A percentile compares a stretch with the other conserved stretches of the same genome.
These are phyloP conservation scores for Colossoma macropomum DNA, from an alignment of 2,113 vertebrate species.

Conservation along the genomic window DNA sequence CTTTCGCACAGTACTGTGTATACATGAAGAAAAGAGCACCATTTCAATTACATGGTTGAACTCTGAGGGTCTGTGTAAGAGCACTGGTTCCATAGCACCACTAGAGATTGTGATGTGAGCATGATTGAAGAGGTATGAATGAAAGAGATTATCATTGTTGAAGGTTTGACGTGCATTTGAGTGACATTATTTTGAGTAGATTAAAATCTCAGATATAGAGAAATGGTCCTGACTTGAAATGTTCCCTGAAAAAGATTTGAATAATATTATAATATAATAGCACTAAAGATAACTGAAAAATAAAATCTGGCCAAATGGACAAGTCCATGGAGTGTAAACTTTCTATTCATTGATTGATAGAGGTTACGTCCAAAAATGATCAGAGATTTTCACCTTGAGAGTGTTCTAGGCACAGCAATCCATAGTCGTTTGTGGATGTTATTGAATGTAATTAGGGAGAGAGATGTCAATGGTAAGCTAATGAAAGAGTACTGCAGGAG, in stretches of 20 bases:
- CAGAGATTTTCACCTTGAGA: not conserved
- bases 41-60: slow-evolving; percentile 10
- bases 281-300: not conserved
- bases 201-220: too few relatives aligned
- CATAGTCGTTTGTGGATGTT: slow-evolving; percentile 5
- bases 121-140: not conserved
- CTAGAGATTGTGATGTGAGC: too few relatives aligned
- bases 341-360: not conserved
- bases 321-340: not conserved
- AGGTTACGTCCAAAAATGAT: not conserved
- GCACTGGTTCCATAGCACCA: too few relatives aligned
- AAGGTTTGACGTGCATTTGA: not conserved
- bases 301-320: not conserved
- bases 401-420: not conserved
- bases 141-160: not conserved
- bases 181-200: too few relatives aligned
- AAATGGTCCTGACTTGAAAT: not conserved
- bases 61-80: not conserved
- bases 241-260: not conserved
- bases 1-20: too few relatives aligned
- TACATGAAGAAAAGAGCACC: slow-evolving; percentile 11
- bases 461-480: slow-evolving; percentile 34
- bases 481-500: slow-evolving; percentile 7
- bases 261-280: not conserved
- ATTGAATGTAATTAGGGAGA: slow-evolving; percentile 25